Percentiles rank a stretch among this genome's conserved stretches.
Evolutionary conservation across 2,113 vertebrate species (phyloP).

Genomic region (Psammodynastes pulverulentus): DNA sequence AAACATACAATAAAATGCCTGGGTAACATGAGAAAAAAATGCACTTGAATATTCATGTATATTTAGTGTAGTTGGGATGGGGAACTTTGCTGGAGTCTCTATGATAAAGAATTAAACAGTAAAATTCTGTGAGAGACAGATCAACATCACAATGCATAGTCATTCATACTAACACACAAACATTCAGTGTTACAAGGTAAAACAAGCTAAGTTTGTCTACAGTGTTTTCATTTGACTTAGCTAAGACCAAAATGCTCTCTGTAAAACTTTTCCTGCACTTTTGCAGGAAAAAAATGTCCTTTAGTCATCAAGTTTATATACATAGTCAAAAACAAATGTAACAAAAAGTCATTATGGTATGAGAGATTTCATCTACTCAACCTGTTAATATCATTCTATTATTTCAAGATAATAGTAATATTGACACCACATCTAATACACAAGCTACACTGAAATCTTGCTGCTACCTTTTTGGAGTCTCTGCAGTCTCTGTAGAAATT

Average conservation of each 20-base stretch:
- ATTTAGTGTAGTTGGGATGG: not conserved
- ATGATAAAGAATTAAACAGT: constrained; percentile 2
- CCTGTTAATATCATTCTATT: not conserved
- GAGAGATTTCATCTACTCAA: not conserved
- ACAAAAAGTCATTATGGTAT: not conserved
- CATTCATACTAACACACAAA: not conserved
- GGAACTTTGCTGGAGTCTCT: not conserved
- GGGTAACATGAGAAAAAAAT: not conserved
- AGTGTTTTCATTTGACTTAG: not conserved
- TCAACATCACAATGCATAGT: not conserved
- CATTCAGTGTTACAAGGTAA: not conserved
- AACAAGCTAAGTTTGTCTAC: not conserved
- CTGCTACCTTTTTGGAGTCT: not conserved
- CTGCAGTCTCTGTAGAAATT: not conserved
- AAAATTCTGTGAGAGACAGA: not conserved
- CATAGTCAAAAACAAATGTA: not conserved
- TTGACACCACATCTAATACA: not conserved
- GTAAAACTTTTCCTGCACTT: not conserved
- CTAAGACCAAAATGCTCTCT: not conserved
- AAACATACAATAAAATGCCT: not conserved
- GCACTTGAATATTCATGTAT: not conserved
- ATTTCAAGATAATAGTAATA: not conserved
- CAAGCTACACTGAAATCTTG: not conserved
- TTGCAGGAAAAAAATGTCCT: not conserved
- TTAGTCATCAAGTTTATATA: not conserved